These are phyloP conservation scores for Rousettus madagascariensis DNA, from an alignment of 2,797 vertebrate species.

Conservation along the genomic window DNA sequence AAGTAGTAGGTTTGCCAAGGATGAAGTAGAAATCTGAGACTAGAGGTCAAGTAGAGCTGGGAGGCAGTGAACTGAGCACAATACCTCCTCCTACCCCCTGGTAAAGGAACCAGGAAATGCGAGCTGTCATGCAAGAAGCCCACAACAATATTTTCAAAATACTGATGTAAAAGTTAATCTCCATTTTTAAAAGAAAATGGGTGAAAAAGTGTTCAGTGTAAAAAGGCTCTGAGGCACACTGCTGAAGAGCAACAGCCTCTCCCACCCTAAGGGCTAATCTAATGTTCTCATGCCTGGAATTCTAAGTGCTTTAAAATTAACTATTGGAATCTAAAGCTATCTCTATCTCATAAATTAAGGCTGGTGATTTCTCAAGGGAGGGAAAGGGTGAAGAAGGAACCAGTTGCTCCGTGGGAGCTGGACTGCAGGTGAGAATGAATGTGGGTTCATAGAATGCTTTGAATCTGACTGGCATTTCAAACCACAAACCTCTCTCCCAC, in stretches of 20 bases:
- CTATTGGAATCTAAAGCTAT: background rate
- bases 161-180: background rate
- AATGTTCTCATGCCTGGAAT: background rate
- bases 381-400: background rate
- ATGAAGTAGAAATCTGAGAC: constrained; percentile 49
- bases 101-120: background rate
- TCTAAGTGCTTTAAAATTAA: background rate
- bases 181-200: background rate
- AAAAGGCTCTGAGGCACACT: background rate
- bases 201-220: background rate
- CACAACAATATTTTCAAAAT: background rate
- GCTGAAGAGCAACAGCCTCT: background rate
- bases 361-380: background rate
- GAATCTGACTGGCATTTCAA: background rate
- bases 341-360: background rate
- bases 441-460: background rate
- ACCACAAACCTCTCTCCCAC: too few species aligned
- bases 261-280: background rate
- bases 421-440: background rate
- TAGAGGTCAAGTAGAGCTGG: background rate
- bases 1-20: background rate
- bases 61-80: background rate
- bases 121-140: background rate
- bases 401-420: background rate
- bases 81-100: background rate